Conservation (phyloP, 1,140 invertebrate genomes). For the Odontomachus brunneus region DNA sequence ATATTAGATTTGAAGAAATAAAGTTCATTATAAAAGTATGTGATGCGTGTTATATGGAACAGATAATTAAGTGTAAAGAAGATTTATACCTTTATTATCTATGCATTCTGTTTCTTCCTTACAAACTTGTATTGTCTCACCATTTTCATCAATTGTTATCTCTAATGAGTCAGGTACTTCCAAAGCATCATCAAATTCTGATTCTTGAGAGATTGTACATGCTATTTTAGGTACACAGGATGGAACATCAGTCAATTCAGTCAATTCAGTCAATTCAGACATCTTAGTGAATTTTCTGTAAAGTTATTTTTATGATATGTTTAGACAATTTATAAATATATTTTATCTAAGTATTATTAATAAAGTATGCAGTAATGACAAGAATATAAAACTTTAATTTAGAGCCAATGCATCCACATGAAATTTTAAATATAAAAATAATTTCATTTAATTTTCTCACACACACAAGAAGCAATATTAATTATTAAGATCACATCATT, state of each 20-base stretch:
- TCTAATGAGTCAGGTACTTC: conserved; percentile 87
- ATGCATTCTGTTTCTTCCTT: conserved; percentile 51
- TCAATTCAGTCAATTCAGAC: background rate
- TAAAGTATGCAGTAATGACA: no score
- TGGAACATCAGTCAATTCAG: background rate
- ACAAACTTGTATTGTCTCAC: conserved; percentile 83
- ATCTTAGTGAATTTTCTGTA: conserved; percentile 12
- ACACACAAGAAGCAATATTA: no score
- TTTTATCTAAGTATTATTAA: no score
- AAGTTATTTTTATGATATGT: background rate
- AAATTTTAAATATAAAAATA: no score
- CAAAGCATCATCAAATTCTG: conserved; percentile 88
- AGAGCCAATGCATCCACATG: no score
- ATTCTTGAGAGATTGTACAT: conserved; percentile 81
- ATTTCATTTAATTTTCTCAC: no score
- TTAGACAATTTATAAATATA: no score
- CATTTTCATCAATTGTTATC: conserved; percentile 85
- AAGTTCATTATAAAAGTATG: background rate
- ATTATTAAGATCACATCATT: no score
- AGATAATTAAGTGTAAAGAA: background rate
- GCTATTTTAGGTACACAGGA: background rate
- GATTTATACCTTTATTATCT: conserved; percentile 60
- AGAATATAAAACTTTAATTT: no score
- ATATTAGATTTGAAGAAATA: background rate
- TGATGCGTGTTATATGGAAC: background rate